These are phyloP conservation scores for Pseudolycoriella hygida DNA, from an alignment of 2,888 invertebrate species.

Conservation along the genomic window DNA sequence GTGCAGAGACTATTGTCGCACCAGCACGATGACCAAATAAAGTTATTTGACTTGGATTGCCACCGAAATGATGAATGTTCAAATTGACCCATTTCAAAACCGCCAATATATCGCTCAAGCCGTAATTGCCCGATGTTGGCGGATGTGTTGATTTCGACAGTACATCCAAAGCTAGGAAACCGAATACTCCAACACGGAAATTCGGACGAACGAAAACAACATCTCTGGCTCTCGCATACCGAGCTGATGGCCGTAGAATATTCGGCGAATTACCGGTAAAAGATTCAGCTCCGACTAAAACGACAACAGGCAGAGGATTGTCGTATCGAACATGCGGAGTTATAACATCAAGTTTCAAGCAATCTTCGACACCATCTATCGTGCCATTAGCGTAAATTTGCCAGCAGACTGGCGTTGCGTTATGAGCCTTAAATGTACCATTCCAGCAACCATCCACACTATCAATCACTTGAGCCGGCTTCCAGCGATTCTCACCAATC, in stretches of 20 bases:
- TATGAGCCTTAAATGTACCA: constrained; percentile 44
- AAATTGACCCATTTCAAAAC: constrained; percentile 63
- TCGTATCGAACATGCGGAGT: constrained; percentile 68
- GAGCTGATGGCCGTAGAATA: constrained; percentile 50
- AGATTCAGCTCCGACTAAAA: constrained; percentile 62
- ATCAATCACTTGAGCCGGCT: constrained; percentile 45
- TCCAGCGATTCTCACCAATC: constrained; percentile 47
- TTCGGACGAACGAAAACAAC: constrained; percentile 77
- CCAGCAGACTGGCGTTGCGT: constrained; percentile 46
- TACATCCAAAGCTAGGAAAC: constrained; percentile 60
- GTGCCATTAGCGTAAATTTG: constrained; percentile 51
- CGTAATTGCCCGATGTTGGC: constrained; percentile 70
- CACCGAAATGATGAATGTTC: constrained; percentile 73
- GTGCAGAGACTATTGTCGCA: constrained; percentile 62
- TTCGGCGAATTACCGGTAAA: constrained; percentile 63
- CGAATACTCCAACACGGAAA: constrained; percentile 61
- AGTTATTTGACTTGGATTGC: constrained; percentile 59
- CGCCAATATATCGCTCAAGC: constrained; percentile 58
- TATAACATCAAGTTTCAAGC: constrained; percentile 63
- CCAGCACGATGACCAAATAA: constrained; percentile 74
- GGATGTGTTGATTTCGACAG: constrained; percentile 53
- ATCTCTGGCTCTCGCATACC: constrained; percentile 57
- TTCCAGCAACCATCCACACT: constrained; percentile 63
- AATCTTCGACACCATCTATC: constrained; percentile 58
- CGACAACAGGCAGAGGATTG: constrained; percentile 63